These are phyloP conservation scores for Sarcophaga caerulescens DNA, from an alignment of 2,888 invertebrate genomes.

Conservation along the genomic window DNA sequence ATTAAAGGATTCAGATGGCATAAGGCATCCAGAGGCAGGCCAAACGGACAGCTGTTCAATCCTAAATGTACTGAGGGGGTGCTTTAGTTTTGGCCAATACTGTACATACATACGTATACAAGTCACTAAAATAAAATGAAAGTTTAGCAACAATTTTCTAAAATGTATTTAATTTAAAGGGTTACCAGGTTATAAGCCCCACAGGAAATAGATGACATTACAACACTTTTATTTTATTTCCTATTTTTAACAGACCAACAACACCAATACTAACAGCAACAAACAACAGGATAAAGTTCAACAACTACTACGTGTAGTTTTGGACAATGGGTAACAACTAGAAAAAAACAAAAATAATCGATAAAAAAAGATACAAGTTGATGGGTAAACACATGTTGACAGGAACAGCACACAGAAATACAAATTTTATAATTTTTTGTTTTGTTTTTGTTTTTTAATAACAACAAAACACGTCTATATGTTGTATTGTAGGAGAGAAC, in stretches of 20 bases:
- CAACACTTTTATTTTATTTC: conserved; percentile 36
- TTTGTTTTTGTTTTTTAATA: neutral
- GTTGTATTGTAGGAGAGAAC: neutral
- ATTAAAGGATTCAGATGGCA: too few species aligned
- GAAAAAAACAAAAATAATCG: neutral
- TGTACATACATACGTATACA: too few species aligned
- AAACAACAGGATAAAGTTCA: too few species aligned
- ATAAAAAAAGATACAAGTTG: neutral
- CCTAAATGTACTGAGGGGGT: too few species aligned
- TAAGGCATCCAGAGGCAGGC: too few species aligned
- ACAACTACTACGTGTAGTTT: too few species aligned
- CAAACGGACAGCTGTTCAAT: too few species aligned
- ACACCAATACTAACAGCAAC: neutral
- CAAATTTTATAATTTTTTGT: neutral
- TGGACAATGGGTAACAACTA: neutral
- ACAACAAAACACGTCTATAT: neutral
- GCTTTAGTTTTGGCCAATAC: too few species aligned
- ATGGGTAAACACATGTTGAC: neutral
- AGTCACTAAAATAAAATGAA: neutral
- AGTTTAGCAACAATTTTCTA: neutral
- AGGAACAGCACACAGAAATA: neutral
- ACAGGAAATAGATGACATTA: conserved; percentile 33
- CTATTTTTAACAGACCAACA: neutral
- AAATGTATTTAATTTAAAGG: conserved; percentile 6
- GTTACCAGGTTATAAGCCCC: conserved; percentile 19